Percentiles rank a stretch among this genome's conserved stretches.
phyloP scores from a whole-genome alignment of 2,113 vertebrate species.

The Bubalus kerabau region DNA sequence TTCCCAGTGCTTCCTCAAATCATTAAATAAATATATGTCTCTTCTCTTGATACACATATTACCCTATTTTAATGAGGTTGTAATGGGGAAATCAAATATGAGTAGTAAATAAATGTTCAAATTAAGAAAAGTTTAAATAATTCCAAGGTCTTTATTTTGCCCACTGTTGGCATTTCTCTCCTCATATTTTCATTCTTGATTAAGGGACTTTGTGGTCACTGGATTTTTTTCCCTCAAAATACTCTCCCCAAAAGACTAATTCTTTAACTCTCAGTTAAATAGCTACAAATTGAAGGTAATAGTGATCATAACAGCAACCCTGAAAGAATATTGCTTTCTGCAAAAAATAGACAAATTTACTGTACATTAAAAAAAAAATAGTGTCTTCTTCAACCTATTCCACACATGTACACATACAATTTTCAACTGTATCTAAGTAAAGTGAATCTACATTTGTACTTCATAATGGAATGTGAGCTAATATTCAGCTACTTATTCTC shows the following conservation, averaged over 20 bases:
- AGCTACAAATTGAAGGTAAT: background rate
- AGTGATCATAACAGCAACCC: background rate
- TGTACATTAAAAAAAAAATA: background rate
- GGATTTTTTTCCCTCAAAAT: background rate
- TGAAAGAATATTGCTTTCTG: background rate
- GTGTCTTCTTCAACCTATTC: background rate
- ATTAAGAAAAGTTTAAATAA: constrained; percentile 8
- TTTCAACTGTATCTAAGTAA: background rate
- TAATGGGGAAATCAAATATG: background rate
- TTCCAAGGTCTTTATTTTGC: background rate
- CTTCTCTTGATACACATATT: background rate
- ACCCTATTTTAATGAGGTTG: background rate
- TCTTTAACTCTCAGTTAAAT: background rate
- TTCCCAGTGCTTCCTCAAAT: background rate
- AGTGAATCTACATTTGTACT: background rate
- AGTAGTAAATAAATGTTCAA: background rate
- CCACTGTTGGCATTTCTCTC: background rate
- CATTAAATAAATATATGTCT: background rate
- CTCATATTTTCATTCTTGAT: background rate
- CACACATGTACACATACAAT: background rate
- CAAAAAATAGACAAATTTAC: background rate
- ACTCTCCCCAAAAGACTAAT: background rate
- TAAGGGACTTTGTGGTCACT: background rate
- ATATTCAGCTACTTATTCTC: background rate
- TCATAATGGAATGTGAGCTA: background rate